A percentile compares a stretch with the other conserved stretches of the same genome.
phyloP scores from a whole-genome alignment of 2,113 vertebrate species.

The Osmerus mordax region DNA sequence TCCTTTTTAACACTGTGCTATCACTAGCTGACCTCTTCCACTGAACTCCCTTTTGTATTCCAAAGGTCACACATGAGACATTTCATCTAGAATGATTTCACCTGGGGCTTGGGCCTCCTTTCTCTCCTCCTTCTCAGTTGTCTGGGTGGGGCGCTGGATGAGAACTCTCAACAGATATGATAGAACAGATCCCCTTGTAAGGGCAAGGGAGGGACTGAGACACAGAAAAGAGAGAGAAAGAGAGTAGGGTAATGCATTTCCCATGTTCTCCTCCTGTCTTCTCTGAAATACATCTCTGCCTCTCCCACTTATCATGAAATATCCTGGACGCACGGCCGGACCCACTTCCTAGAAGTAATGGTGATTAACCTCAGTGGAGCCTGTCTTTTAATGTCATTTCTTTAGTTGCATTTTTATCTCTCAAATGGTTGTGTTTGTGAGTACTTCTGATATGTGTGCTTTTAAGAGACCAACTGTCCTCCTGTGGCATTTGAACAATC shows the following conservation, averaged over 20 bases:
- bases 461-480: background rate
- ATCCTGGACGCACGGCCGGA: background rate
- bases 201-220: background rate
- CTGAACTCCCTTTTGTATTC: background rate
- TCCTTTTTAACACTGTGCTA: too few relatives aligned
- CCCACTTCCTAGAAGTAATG: background rate
- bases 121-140: background rate
- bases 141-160: background rate
- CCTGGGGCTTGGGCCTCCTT: background rate
- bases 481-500: slow-evolving; percentile 42
- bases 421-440: background rate
- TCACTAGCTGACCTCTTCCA: background rate
- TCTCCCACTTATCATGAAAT: background rate
- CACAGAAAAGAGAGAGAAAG: slow-evolving; percentile 25
- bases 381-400: background rate
- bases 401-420: background rate
- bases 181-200: background rate
- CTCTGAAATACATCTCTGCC: slow-evolving; percentile 35
- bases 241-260: slow-evolving; percentile 55
- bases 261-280: slow-evolving; percentile 43
- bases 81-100: background rate
- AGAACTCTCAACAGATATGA: background rate
- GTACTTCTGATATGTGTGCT: background rate
- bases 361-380: background rate
- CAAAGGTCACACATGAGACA: background rate